Evolutionary conservation across 2,797 vertebrate species (phyloP).

Genomic region (Apogon talboti): DNA sequence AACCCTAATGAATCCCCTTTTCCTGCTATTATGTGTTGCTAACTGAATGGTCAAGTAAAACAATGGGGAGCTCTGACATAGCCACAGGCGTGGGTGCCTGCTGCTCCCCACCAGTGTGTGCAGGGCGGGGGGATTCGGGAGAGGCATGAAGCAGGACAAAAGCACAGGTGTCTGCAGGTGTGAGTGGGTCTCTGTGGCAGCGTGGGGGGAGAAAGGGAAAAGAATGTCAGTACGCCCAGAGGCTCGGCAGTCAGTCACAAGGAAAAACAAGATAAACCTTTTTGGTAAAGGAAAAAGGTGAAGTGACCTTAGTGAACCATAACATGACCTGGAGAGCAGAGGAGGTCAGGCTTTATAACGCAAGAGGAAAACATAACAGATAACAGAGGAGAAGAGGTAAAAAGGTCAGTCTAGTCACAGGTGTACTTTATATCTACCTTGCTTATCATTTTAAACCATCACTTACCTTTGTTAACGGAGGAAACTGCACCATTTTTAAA

Average conservation of each 20-base stretch:
- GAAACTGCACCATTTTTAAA: slow-evolving; percentile 26
- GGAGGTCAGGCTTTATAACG: slow-evolving; percentile 68
- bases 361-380: slow-evolving; percentile 60
- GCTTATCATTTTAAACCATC: slow-evolving; percentile 35
- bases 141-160: slow-evolving; percentile 72
- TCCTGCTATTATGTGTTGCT: slow-evolving; percentile 66
- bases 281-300: slow-evolving; percentile 45
- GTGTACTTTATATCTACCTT: slow-evolving; percentile 18
- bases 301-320: slow-evolving; percentile 66
- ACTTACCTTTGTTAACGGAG: slow-evolving; percentile 23
- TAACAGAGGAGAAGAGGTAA: slow-evolving; percentile 66
- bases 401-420: slow-evolving; percentile 66
- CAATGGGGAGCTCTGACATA: slow-evolving; percentile 63
- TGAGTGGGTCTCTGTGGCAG: slow-evolving; percentile 64
- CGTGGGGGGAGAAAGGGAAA: slow-evolving; percentile 30
- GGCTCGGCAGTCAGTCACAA: slow-evolving; percentile 55
- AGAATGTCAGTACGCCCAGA: slow-evolving; percentile 64
- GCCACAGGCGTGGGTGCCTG: slow-evolving; percentile 62
- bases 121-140: slow-evolving; percentile 26
- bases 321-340: slow-evolving; percentile 69
- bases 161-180: slow-evolving; percentile 85
- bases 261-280: slow-evolving; percentile 74
- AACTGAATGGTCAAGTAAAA: slow-evolving; percentile 60
- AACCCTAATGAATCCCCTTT: slow-evolving; percentile 62
- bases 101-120: slow-evolving; percentile 41